Evolutionary conservation across 2,888 invertebrate genomes (phyloP).

Genomic region (Tiliacea citrago): DNA sequence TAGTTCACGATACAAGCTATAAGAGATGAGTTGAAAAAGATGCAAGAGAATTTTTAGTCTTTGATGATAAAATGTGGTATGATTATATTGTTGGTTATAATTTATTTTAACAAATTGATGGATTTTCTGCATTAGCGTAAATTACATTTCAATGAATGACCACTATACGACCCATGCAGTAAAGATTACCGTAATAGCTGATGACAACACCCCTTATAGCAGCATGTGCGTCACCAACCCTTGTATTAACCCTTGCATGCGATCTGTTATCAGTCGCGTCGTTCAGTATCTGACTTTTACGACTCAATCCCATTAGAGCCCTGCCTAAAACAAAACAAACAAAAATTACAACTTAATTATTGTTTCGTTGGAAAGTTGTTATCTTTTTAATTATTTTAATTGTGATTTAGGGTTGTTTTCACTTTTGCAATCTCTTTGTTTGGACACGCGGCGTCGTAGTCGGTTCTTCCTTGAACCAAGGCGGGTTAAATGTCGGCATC

Average conservation of each 20-base stretch:
- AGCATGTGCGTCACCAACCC: conserved; percentile 33
- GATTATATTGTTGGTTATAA: neutral
- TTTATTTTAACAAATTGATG: neutral
- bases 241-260: conserved; percentile 35
- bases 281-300: conserved; percentile 55
- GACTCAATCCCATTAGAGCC: conserved; percentile 65
- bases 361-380: conserved; percentile 73
- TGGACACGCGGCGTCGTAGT: conserved; percentile 54
- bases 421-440: conserved; percentile 69
- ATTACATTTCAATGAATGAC: neutral
- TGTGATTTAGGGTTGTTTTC: conserved; percentile 78
- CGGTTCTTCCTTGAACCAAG: conserved; percentile 33
- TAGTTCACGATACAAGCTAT: neutral
- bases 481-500: conserved; percentile 44
- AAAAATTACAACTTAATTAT: conserved; percentile 82
- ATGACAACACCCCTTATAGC: conserved; percentile 11
- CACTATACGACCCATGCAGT: neutral
- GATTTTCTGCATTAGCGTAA: neutral
- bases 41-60: neutral
- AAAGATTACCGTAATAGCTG: conserved; percentile 20
- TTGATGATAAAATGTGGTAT: too few relatives aligned
- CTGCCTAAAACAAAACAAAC: conserved; percentile 75
- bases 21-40: neutral
- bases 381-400: conserved; percentile 82
- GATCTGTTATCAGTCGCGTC: conserved; percentile 52